Evolutionary conservation across 2,797 vertebrate genomes (phyloP).

Genomic region (Danio jaintianensis): DNA sequence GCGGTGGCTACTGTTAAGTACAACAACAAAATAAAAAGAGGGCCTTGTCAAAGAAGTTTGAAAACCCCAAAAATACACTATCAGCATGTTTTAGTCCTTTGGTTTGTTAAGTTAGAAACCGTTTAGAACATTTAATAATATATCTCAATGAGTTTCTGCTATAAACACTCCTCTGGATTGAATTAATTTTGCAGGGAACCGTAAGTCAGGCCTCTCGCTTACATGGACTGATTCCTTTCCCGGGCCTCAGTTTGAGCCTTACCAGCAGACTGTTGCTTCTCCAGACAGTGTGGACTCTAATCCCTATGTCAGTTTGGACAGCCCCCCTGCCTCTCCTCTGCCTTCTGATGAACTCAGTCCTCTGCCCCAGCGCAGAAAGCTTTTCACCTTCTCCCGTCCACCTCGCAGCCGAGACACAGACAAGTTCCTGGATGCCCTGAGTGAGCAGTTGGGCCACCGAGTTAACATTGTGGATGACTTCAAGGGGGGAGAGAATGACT

Average conservation of each 20-base stretch:
- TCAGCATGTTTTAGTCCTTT: slow-evolving; percentile 25
- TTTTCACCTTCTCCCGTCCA: slow-evolving; percentile 93
- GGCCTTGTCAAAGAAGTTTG: slow-evolving; percentile 7
- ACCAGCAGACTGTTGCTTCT: slow-evolving; percentile 80
- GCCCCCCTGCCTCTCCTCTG: slow-evolving; percentile 84
- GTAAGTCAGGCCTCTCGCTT: slow-evolving; percentile 80
- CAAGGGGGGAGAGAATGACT: slow-evolving; percentile 92
- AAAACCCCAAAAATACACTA: slow-evolving; percentile 1
- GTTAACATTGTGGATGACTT: slow-evolving; percentile 91
- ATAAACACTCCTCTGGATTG: not conserved
- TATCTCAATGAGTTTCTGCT: not conserved
- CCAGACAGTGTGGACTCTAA: slow-evolving; percentile 94
- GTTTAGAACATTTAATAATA: slow-evolving; percentile 1
- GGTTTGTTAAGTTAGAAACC: not conserved
- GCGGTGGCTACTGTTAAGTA: too few species aligned
- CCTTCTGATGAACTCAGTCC: slow-evolving; percentile 77
- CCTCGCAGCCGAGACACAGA: slow-evolving; percentile 92
- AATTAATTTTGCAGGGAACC: slow-evolving; percentile 69
- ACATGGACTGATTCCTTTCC: slow-evolving; percentile 88
- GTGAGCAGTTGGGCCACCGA: slow-evolving; percentile 92
- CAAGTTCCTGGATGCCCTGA: slow-evolving; percentile 92
- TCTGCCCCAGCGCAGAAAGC: slow-evolving; percentile 84
- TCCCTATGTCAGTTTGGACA: slow-evolving; percentile 96
- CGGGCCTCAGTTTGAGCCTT: slow-evolving; percentile 81
- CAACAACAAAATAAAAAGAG: not conserved